Conservation (phyloP, 92 coral and sea anemone species). For the Isaurus tuberculatus region DNA sequence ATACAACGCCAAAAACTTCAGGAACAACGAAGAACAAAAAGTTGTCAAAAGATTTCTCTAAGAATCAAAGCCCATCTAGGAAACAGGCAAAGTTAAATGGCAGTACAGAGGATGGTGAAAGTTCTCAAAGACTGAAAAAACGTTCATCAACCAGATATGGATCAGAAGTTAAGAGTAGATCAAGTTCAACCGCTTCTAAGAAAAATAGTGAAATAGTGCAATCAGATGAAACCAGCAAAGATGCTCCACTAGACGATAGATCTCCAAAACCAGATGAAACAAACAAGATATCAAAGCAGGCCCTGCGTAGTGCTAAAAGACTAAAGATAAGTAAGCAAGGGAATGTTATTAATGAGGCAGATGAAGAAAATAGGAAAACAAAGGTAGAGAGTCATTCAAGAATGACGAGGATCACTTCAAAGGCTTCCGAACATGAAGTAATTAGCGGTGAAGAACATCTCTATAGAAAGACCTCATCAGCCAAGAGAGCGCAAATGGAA, state of each 20-base stretch:
- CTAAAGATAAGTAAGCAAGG: not conserved
- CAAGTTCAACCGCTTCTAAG: not conserved
- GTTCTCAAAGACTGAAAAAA: no score
- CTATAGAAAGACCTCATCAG: not conserved
- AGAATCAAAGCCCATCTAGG: constrained; percentile 20
- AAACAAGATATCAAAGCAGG: not conserved
- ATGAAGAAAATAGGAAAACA: not conserved
- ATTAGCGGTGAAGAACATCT: constrained; percentile 9
- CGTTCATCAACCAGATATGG: not conserved
- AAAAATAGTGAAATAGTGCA: constrained; percentile 26
- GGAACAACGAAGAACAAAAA: not conserved
- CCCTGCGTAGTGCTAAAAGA: not conserved
- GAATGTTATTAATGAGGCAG: not conserved
- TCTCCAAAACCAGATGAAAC: not conserved
- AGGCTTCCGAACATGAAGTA: not conserved
- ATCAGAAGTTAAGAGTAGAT: not conserved
- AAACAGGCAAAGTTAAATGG: not conserved
- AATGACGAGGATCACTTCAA: not conserved
- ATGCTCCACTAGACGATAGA: not conserved
- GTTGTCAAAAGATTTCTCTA: not conserved
- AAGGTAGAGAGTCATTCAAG: not conserved
- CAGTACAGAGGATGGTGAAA: not conserved
- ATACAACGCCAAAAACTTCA: constrained; percentile 16
- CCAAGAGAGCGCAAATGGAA: not conserved
- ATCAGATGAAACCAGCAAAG: not conserved